phyloP scores from a whole-genome alignment of 2,113 vertebrate genomes.

The Xenopus laevis region DNA sequence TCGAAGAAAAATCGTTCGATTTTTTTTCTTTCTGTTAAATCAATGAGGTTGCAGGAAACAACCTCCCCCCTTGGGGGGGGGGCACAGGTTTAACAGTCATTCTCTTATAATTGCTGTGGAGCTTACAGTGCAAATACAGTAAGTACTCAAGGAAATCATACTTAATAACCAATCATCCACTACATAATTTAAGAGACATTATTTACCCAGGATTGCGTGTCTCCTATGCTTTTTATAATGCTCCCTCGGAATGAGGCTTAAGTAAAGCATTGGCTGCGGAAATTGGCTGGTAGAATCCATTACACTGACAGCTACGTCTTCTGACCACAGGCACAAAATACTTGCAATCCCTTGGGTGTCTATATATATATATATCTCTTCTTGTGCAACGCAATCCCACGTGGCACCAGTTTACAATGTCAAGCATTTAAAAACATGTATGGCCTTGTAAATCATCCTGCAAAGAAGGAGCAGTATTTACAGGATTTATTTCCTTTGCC shows the following conservation, averaged over 20 bases:
- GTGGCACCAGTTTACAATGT: neutral
- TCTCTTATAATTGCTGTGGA: too few relatives aligned
- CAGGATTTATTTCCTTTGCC: too few relatives aligned
- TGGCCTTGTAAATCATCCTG: too few relatives aligned
- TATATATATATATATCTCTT: neutral
- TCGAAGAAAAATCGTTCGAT: too few relatives aligned
- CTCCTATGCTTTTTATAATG: constrained; percentile 19
- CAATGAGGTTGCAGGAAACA: too few relatives aligned
- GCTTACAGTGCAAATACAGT: too few relatives aligned
- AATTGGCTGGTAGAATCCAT: constrained; percentile 23
- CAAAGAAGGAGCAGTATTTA: too few relatives aligned
- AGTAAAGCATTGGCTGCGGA: constrained; percentile 7
- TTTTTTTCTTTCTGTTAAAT: too few relatives aligned
- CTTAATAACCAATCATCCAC: neutral
- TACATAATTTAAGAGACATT: constrained; percentile 35
- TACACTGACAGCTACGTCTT: constrained; percentile 29
- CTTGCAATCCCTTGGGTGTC: neutral
- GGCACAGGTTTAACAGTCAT: too few relatives aligned
- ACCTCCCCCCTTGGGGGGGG: too few relatives aligned
- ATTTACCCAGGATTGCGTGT: constrained; percentile 8
- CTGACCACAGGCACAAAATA: constrained; percentile 7
- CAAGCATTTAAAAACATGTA: neutral
- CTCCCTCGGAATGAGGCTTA: constrained; percentile 1
- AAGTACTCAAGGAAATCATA: neutral
- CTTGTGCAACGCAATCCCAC: neutral